Evolutionary conservation across 2,888 invertebrate species (phyloP), one percentile per base, ranked within the genome.

Genomic region (Perithous albicinctus): DNA sequence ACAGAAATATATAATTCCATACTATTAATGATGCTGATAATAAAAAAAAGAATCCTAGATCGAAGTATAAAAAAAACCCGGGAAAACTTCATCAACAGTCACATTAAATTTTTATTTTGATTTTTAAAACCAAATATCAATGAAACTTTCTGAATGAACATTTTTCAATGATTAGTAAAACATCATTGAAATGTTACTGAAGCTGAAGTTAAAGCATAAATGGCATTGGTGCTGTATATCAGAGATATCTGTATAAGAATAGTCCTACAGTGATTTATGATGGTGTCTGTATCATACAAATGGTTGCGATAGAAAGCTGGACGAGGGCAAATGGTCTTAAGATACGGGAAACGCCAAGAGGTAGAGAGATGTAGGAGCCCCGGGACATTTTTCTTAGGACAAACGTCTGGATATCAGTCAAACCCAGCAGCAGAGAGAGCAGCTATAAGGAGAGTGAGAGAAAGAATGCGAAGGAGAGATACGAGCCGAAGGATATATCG

Each of bases 371-470:
- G 67, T 48, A 20, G 43, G 70, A 74, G 35, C 43, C 41, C 26
- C 72, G 1, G 72, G 70, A 59, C 64, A 59, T 70, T 70, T 78
- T 38, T 64, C 78, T 46, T 70, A 41, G 66, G 74, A 85, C 79
- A 82, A 83, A 83, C 81, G 84, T 67, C 29, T 43, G 72, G 79
- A 78, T 77, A 84, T 84, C 83, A 80, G 78, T 85, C 84, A 85
- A 84, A 66, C 63, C 46, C 41, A 32, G 48, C 18, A 54, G 15
- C 43, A 29, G n/a, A n/a, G n/a, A n/a, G n/a, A n/a, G 18, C 41
- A 38, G 18, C 66, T 18, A n/a, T n/a, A 10, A 32, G 66, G 43
- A 54, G 18, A 79, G 29, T 51, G 63, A 20, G 56, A 66, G 51
- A 48, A 59, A 38, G 51, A n/a, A n/a, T n/a, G n/a, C n/a, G n/a